phyloP scores from a whole-genome alignment of 2,888 invertebrate genomes.

The Nycteola revayana region DNA sequence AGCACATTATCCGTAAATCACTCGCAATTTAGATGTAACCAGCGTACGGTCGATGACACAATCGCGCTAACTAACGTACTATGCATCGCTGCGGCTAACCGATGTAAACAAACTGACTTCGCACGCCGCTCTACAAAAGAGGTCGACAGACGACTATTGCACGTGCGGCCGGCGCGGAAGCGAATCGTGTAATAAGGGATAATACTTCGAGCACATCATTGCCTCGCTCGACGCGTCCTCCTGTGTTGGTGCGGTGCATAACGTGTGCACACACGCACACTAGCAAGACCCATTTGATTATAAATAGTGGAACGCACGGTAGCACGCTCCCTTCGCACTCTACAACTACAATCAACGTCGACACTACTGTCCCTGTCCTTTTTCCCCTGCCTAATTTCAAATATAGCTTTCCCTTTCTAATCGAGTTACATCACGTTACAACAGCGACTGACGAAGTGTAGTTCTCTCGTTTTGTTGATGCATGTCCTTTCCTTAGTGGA shows the following conservation, averaged over 20 bases:
- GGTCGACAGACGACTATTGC: conserved; percentile 67
- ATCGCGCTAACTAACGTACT: conserved; percentile 70
- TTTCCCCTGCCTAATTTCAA: conserved; percentile 34
- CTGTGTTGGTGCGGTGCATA: conserved; percentile 71
- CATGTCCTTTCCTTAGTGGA: conserved; percentile 38
- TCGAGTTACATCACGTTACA: conserved; percentile 72
- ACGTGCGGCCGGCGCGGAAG: conserved; percentile 74
- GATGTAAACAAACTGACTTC: conserved; percentile 77
- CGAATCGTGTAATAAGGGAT: conserved; percentile 79
- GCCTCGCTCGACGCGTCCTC: conserved; percentile 62
- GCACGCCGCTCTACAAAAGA: conserved; percentile 71
- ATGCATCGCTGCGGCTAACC: conserved; percentile 63
- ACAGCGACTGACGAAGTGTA: conserved; percentile 44
- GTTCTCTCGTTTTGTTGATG: conserved; percentile 55
- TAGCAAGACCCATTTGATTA: conserved; percentile 68
- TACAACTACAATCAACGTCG: conserved; percentile 71
- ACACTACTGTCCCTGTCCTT: conserved; percentile 52
- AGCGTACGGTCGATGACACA: conserved; percentile 74
- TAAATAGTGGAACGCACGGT: conserved; percentile 81
- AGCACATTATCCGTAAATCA: conserved; percentile 68
- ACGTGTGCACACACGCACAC: conserved; percentile 72
- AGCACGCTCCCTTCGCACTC: conserved; percentile 80
- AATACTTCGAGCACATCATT: conserved; percentile 80
- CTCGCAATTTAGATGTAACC: conserved; percentile 66
- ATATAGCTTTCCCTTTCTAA: conserved; percentile 52